These are phyloP conservation scores for Sterna hirundo DNA, from an alignment of 2,113 vertebrate species.

Conservation along the genomic window DNA sequence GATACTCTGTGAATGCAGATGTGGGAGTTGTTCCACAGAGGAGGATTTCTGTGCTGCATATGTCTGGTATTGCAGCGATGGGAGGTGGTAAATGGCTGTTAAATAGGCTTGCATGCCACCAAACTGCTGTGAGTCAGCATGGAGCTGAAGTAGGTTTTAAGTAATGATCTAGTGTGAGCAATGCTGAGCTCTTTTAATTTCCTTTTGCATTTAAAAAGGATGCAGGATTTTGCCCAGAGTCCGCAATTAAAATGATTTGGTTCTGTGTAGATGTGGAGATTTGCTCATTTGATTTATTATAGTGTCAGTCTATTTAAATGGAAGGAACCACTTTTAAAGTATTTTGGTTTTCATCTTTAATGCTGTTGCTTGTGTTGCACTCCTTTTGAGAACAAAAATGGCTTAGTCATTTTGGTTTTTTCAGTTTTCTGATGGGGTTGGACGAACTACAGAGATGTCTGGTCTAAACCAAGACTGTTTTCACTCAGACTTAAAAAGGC, in stretches of 20 bases:
- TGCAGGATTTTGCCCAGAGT: slow-evolving; percentile 9
- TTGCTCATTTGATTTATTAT: slow-evolving; percentile 19
- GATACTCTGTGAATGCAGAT: slow-evolving; percentile 51
- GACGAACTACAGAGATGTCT: slow-evolving; percentile 33
- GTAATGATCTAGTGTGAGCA: background rate
- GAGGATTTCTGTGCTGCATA: background rate
- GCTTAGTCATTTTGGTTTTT: slow-evolving; percentile 1
- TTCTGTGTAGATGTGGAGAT: background rate
- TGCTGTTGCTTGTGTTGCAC: background rate
- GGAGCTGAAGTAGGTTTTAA: background rate
- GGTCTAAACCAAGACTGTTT: slow-evolving; percentile 34
- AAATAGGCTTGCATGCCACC: background rate
- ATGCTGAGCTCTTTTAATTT: slow-evolving; percentile 1
- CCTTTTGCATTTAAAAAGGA: slow-evolving; percentile 32
- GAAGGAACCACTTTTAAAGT: slow-evolving; percentile 27
- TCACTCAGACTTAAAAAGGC: slow-evolving; percentile 18
- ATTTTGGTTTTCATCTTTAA: slow-evolving; percentile 32
- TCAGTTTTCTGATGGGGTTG: slow-evolving; percentile 10
- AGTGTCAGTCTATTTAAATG: slow-evolving; percentile 13
- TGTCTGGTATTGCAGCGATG: background rate
- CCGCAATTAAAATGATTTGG: background rate
- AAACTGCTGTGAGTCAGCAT: slow-evolving; percentile 31
- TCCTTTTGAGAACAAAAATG: slow-evolving; percentile 7
- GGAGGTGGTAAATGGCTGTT: background rate
- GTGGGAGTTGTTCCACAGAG: slow-evolving; percentile 9